These are phyloP conservation scores for Gnathochromis pfefferi DNA, from an alignment of 2,113 vertebrate species.

Conservation along the genomic window DNA sequence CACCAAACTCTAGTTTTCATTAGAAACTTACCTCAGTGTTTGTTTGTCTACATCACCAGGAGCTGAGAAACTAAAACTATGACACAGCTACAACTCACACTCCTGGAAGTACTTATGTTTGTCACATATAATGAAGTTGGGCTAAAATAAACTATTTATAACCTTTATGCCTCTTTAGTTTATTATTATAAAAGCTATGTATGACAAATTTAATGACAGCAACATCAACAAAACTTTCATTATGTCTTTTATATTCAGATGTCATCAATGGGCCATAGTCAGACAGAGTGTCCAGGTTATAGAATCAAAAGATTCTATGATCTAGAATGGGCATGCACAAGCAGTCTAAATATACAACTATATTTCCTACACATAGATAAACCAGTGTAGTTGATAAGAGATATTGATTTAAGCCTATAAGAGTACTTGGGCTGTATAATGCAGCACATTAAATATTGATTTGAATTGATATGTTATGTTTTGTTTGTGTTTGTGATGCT, in stretches of 20 bases:
- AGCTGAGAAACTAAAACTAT: background rate
- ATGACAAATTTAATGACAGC: background rate
- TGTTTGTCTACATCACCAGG: background rate
- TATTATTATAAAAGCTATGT: too few species aligned
- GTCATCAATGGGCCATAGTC: background rate
- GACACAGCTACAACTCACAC: background rate
- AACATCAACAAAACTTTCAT: background rate
- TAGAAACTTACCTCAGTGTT: background rate
- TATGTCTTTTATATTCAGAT: background rate
- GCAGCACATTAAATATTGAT: background rate
- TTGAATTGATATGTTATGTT: background rate
- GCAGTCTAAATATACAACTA: background rate
- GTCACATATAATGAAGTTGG: background rate
- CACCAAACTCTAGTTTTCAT: background rate
- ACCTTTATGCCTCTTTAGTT: background rate
- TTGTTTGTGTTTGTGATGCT: background rate
- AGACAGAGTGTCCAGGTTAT: background rate
- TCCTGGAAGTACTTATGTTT: background rate
- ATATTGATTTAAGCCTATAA: background rate
- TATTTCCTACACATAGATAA: background rate
- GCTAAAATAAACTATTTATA: background rate
- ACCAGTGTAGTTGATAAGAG: background rate
- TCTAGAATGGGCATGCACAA: background rate
- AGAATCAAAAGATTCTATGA: background rate
- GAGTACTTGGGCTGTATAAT: background rate